Conservation (phyloP, 1,140 invertebrate species). For the Papilio polyxenes region DNA sequence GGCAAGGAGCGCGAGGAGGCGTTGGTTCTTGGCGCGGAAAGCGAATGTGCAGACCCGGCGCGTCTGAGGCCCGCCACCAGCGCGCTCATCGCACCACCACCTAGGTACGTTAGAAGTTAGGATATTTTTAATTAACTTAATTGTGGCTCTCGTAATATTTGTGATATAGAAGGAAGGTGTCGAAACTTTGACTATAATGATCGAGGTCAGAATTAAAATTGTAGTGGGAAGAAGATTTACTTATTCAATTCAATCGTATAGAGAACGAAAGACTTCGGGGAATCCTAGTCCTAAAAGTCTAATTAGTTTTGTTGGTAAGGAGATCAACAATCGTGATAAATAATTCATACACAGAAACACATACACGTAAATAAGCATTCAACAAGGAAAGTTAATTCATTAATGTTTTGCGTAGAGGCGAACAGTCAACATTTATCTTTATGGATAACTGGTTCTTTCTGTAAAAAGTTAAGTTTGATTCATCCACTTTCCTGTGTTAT, state of each 20-base stretch:
- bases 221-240: too few species aligned
- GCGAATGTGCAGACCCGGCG: conserved; percentile 79
- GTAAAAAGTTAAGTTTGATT: conserved; percentile 12
- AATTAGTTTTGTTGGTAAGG: neutral
- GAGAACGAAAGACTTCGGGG: neutral
- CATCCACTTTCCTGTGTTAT: conserved; percentile 24
- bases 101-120: conserved; percentile 44
- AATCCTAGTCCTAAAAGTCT: neutral
- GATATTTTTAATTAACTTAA: neutral
- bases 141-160: neutral
- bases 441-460: neutral
- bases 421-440: neutral
- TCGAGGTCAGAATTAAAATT: neutral
- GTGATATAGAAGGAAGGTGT: neutral
- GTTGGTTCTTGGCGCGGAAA: conserved; percentile 76
- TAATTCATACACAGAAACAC: neutral
- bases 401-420: neutral
- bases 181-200: too few species aligned
- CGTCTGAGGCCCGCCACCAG: conserved; percentile 75
- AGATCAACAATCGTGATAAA: neutral
- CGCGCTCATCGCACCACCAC: conserved; percentile 73
- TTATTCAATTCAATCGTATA: too few species aligned
- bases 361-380: neutral
- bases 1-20: conserved; percentile 88
- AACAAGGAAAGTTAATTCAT: conserved; percentile 11